phyloP scores from a whole-genome alignment of 2,113 vertebrate genomes.

The Leuciscus idus region DNA sequence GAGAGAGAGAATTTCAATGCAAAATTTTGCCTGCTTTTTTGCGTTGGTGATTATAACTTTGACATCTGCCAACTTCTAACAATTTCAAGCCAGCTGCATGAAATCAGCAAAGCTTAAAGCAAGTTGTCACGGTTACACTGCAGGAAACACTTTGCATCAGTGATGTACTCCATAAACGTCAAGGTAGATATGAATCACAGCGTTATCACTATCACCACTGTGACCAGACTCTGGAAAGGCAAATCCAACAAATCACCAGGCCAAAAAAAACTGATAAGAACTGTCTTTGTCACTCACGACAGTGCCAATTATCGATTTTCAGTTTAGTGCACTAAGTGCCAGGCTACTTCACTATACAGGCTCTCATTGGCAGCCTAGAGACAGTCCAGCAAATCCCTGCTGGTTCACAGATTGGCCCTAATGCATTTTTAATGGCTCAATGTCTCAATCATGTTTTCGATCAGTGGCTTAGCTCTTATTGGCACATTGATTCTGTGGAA shows the following conservation, averaged over 20 bases:
- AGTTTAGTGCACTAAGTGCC: constrained; percentile 37
- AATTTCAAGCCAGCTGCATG: background rate
- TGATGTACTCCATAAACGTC: constrained; percentile 3
- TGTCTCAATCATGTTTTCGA: constrained; percentile 14
- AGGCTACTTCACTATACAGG: background rate
- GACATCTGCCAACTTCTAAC: background rate
- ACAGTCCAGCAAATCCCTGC: constrained; percentile 44
- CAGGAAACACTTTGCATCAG: constrained; percentile 10
- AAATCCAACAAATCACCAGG: constrained; percentile 20
- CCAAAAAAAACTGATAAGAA: constrained; percentile 25
- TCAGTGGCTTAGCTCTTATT: constrained; percentile 29
- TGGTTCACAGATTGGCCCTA: constrained; percentile 40
- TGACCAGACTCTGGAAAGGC: constrained; percentile 22
- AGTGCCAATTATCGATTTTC: constrained; percentile 21
- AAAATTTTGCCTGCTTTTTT: background rate
- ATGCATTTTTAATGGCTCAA: constrained; percentile 49
- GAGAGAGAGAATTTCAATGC: background rate
- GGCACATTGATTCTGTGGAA: constrained; percentile 40
- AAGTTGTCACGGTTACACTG: background rate
- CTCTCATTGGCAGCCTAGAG: constrained; percentile 44
- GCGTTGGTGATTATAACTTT: background rate
- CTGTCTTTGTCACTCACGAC: constrained; percentile 1
- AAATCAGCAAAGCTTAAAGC: background rate
- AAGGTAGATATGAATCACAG: background rate
- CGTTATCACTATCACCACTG: constrained; percentile 1